Base-by-base conservation (phyloP, 2,113 vertebrate genomes). In the Halcyon malimbica region DNA sequence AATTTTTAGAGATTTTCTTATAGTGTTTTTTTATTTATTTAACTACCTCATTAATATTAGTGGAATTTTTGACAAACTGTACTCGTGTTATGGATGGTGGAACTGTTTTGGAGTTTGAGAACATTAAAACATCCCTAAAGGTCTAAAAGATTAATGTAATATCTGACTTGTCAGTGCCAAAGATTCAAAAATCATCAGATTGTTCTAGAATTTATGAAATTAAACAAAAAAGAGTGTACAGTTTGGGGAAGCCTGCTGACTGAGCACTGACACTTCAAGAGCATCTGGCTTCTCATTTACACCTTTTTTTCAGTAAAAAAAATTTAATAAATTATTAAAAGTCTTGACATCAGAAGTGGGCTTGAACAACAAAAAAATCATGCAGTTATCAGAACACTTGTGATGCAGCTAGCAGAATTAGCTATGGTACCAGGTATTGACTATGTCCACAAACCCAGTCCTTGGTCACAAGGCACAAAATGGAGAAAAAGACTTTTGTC, bases 21-120 rank as follows among this genome's bases (percentile, higher is more conserved):
- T 14, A 91, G 46, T 56, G 24, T 46, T 81, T 81, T 48, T 75
- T 79, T 31, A 56, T 80, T 86, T 54, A 9, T 76, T 78, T 89
- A 83, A 82, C 41, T 83, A 50, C 56, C 51, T 94, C 89, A 87
- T 96, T 93, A 94, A 84, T 92, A 69, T 91, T 89, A 92, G 87
- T 94, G 48, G 26, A 16, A 67, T 64, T 54, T 39, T 33, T 51
- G 25, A 51, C 14, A 12, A 51, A 25, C 12, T 51, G 11, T 51
- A 25, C 56, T 84, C 31, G 56, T 39, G 64, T 92, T 89, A 82
- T 5, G 25, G 35, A 53, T 78, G 46, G 53, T 33, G 44, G 9
- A 87, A 79, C 42, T 9, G 48, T 87, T 95, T 95, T 87, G 46
- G 35, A 35, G 33, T 81, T 87, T 84, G 48, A 78, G 73, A 94